Conservation (phyloP, 2,797 vertebrate species). For the Helarctos malayanus region DNA sequence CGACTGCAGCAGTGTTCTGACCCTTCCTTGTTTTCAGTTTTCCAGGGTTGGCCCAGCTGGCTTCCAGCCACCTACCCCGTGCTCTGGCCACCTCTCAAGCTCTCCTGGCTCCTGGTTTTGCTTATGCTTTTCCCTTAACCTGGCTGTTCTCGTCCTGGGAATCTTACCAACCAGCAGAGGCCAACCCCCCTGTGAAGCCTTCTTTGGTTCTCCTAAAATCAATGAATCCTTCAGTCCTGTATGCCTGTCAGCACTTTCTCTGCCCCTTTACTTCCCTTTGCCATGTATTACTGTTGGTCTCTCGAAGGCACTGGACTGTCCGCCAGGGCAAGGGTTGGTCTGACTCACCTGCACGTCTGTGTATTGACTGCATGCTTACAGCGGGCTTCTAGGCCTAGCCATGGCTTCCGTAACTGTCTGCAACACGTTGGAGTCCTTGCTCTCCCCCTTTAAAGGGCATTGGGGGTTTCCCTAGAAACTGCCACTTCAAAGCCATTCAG, state of each 20-base stretch:
- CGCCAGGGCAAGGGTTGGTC: background rate
- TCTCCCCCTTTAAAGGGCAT: background rate
- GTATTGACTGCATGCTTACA: too few relatives aligned
- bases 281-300: accelerated
- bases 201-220: background rate
- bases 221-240: background rate
- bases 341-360: accelerated
- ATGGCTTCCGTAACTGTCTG: background rate
- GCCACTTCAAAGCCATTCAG: constrained; percentile 76
- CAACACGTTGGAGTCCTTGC: background rate
- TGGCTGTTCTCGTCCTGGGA: background rate
- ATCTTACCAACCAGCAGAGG: background rate
- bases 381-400: accelerated
- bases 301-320: too few relatives aligned
- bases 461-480: constrained; percentile 79
- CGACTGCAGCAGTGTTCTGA: accelerated
- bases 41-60: background rate
- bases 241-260: background rate
- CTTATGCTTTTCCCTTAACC: background rate
- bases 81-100: background rate
- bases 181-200: background rate
- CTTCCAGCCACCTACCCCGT: background rate
- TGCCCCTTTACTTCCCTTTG: background rate
- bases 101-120: background rate
- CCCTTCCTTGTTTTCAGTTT: background rate